A percentile compares a stretch with the other conserved stretches of the same genome.
phyloP scores from a whole-genome alignment of 2,888 invertebrate genomes.

The Hetaerina titia region DNA sequence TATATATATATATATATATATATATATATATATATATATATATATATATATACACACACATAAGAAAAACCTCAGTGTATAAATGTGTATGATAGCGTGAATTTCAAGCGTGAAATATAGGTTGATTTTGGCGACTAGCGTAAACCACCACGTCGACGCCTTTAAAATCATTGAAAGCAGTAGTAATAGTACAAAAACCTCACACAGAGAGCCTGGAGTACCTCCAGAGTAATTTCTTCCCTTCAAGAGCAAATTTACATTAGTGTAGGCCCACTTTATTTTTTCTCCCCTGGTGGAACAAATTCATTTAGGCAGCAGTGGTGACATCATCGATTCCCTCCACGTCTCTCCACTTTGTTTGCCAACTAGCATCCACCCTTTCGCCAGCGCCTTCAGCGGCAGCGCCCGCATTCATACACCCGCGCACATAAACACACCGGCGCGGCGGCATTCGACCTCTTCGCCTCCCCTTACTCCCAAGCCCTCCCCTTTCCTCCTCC shows the following conservation, averaged over 20 bases:
- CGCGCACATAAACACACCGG: not conserved
- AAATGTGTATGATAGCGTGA: too few relatives aligned
- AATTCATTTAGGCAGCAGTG: conserved; percentile 7
- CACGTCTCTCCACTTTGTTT: conserved; percentile 10
- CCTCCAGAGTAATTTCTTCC: not conserved
- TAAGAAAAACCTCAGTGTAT: too few relatives aligned
- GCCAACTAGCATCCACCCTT: conserved; percentile 31
- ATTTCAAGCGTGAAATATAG: too few relatives aligned
- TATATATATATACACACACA: too few relatives aligned
- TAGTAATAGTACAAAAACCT: not conserved
- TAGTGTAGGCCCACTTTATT: not conserved
- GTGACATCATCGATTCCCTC: conserved; percentile 12
- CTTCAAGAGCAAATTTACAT: not conserved
- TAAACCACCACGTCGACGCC: too few relatives aligned
- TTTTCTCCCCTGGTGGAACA: not conserved
- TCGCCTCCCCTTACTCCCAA: not conserved
- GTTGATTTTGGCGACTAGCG: too few relatives aligned
- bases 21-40: too few relatives aligned
- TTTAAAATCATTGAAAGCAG: not conserved
- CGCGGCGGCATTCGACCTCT: not conserved
- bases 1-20: too few relatives aligned
- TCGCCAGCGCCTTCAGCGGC: not conserved
- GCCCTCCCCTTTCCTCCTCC: too few relatives aligned
- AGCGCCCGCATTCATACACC: not conserved
- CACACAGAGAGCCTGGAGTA: not conserved